Conservation (phyloP, 2,113 vertebrate genomes). For the Drymodes brunneopygia region DNA sequence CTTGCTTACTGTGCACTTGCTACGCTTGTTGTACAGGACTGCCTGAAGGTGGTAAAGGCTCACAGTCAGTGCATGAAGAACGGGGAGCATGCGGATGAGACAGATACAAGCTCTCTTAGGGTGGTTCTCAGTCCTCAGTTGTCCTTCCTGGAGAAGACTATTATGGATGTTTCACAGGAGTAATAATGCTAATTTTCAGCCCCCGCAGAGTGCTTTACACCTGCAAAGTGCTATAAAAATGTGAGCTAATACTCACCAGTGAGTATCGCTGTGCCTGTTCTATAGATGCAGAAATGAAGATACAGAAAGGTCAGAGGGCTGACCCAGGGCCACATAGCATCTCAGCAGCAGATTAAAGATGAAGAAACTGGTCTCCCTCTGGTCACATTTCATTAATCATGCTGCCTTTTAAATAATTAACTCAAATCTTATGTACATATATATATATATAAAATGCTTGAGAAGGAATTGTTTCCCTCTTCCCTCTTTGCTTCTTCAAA, state of each 20-base stretch:
- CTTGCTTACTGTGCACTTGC: constrained; percentile 17
- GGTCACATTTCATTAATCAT: background rate
- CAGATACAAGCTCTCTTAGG: background rate
- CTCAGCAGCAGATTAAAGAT: background rate
- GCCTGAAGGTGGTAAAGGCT: background rate
- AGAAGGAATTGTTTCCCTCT: background rate
- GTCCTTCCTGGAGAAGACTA: background rate
- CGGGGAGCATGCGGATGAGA: rapidly evolving
- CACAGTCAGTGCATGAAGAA: background rate
- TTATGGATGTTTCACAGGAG: background rate
- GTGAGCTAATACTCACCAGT: background rate
- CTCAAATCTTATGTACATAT: background rate
- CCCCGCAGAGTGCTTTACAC: background rate
- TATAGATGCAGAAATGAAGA: background rate
- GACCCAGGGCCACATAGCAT: background rate
- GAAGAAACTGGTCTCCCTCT: background rate
- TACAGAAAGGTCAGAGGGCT: background rate
- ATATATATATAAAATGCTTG: background rate
- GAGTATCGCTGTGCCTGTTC: background rate
- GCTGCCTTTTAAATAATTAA: background rate
- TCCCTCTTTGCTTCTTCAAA: background rate
- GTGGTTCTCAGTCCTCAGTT: background rate
- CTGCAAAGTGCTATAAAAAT: background rate
- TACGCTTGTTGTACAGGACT: background rate
- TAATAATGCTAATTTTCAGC: background rate